These are phyloP conservation scores for Ctenomys sociabilis DNA, from an alignment of 2,113 vertebrate genomes.

Conservation along the genomic window DNA sequence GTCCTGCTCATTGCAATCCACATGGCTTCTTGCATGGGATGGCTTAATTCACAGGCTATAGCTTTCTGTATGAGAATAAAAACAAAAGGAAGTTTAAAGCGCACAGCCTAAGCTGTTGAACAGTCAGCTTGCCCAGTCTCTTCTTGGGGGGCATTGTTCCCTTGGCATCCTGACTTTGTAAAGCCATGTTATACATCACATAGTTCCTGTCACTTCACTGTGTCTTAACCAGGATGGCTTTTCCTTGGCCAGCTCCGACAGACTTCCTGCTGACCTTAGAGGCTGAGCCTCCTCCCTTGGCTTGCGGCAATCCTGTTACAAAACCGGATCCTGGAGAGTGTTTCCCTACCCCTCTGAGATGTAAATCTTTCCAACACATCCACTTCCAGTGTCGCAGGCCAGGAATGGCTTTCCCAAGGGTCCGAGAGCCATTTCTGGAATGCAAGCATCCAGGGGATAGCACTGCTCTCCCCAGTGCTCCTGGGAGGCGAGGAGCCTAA, in stretches of 20 bases:
- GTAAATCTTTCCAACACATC: not conserved
- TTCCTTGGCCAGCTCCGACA: not conserved
- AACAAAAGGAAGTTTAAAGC: conserved; percentile 38
- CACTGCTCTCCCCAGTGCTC: not conserved
- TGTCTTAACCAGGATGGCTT: not conserved
- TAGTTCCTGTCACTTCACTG: not conserved
- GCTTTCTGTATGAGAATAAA: not conserved
- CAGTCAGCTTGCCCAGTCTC: not conserved
- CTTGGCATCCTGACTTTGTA: not conserved
- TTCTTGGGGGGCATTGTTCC: not conserved
- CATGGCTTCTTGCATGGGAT: not conserved
- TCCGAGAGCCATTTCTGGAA: not conserved
- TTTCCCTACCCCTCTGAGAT: not conserved
- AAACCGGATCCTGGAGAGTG: not conserved
- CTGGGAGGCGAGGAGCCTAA: not conserved
- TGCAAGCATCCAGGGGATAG: not conserved
- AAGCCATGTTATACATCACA: not conserved
- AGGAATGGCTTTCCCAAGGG: not conserved
- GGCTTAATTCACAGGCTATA: not conserved
- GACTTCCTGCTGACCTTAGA: not conserved
- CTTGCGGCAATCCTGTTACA: not conserved
- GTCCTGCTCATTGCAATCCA: not conserved
- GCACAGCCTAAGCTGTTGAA: not conserved
- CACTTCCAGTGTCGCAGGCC: not conserved
- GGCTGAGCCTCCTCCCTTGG: not conserved